Evolutionary conservation across 2,888 invertebrate species (phyloP), one percentile per base, ranked within the genome.

Genomic region (Synergus umbraculus): DNA sequence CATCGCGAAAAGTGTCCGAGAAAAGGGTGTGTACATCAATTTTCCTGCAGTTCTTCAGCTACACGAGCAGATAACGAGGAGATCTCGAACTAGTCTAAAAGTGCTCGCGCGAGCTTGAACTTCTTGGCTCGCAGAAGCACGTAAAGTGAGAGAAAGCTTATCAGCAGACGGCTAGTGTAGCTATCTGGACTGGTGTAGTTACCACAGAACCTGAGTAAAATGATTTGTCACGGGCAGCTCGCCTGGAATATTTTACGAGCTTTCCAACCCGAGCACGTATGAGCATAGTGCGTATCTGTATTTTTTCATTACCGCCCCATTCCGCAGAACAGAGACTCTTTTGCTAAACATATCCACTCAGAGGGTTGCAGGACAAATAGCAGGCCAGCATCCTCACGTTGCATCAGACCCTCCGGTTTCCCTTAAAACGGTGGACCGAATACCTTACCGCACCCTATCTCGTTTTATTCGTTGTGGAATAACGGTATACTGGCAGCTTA

Each of bases 381-480:
- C 37, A 54, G n/a, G 2, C 54, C 46, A 10, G 54, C 49, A 69
- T 82, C 78, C 77, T 65, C 76, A 83, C 81, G 83, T 87, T 85
- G 83, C 85, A 85, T 84, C 69, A 64, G 73, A 83, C 82, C 84
- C 69, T 65, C 78, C 80, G 82, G 81, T 79, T 43, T 78, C 84
- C 83, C 86, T 85, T 84, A 77, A 86, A 85, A 80, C 81, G 81
- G 78, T 46, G 77, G 15, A 41, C n/a, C 73, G 54, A 58, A 73
- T 65, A 76, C 78, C 82, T 78, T 64, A 69, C 77, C 43, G 22
- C 67, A 43, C 76, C 58, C 80, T 84, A 82, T 81, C 85, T 84
- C 86, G 83, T 87, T 88, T 37, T 87, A 85, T 85, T 78, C 84
- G 81, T 85, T 85, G 85, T 86, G 85, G 86, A 85, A 87, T 86